Evolutionary conservation across 2,113 vertebrate genomes (phyloP).

Genomic region (Phalacrocorax aristotelis): DNA sequence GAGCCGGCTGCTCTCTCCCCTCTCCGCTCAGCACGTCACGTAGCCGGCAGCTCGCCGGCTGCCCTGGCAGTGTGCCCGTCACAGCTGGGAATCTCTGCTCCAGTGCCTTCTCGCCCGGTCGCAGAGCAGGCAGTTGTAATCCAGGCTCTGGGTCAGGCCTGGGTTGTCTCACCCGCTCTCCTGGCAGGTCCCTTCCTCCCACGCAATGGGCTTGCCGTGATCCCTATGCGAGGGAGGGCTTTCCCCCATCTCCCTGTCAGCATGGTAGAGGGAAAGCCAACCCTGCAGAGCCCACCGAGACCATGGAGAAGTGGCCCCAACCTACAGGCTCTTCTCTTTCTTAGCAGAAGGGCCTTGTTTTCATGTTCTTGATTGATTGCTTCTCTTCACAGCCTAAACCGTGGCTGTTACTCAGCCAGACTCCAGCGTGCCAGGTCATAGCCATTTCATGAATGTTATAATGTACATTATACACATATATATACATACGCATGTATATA

Average conservation of each 20-base stretch:
- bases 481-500: neutral
- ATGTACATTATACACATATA: neutral
- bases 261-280: neutral
- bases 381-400: neutral
- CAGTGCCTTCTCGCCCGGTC: slow-evolving; percentile 33
- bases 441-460: neutral
- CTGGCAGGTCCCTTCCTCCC: neutral
- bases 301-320: neutral
- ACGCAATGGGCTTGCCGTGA: accelerated
- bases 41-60: neutral
- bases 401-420: neutral
- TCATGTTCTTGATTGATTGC: neutral
- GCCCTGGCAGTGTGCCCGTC: slow-evolving; percentile 27
- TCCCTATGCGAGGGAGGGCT: neutral
- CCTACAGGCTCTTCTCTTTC: neutral
- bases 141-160: slow-evolving; percentile 45
- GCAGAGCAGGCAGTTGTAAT: neutral
- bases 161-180: neutral
- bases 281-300: neutral
- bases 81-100: slow-evolving; percentile 58
- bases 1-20: neutral
- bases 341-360: neutral
- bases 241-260: neutral
- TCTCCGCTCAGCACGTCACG: neutral
- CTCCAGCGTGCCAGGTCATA: neutral